Evolutionary conservation across 37 sponge, comb jelly and placozoan genomes (phyloP).

Genomic region (Ephydatia muelleri): DNA sequence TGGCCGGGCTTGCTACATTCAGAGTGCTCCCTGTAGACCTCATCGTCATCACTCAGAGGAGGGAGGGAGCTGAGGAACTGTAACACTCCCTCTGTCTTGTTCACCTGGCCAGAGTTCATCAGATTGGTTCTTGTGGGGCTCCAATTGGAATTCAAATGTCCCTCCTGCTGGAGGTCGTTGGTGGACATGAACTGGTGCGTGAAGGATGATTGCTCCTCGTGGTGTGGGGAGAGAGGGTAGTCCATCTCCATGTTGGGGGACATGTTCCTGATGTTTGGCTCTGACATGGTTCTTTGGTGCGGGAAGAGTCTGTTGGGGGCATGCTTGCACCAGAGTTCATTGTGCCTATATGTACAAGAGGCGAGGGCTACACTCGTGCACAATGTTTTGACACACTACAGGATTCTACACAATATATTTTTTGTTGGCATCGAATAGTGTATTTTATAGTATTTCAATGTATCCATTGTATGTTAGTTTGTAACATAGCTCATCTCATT

Average conservation of each 20-base stretch:
- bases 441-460: too few relatives aligned
- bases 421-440: too few relatives aligned
- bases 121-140: neutral
- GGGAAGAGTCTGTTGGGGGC: constrained; percentile 43
- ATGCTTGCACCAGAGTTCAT: constrained; percentile 59
- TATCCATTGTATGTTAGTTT: too few relatives aligned
- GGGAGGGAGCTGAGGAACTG: constrained; percentile 54
- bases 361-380: neutral
- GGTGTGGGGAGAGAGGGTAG: neutral
- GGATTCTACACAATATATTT: too few relatives aligned
- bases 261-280: constrained; percentile 47
- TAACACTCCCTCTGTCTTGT: constrained; percentile 39
- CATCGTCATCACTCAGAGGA: constrained; percentile 36
- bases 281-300: constrained; percentile 37
- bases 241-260: constrained; percentile 13
- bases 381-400: too few relatives aligned
- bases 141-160: neutral
- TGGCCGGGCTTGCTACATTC: constrained; percentile 51
- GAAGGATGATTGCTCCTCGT: neutral
- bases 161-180: neutral
- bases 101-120: constrained; percentile 17
- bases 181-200: neutral
- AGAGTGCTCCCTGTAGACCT: constrained; percentile 52
- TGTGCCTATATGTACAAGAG: constrained; percentile 40
- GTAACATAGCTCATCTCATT: too few relatives aligned